These are phyloP conservation scores for Eucera pruinosa DNA, from an alignment of 2,888 invertebrate genomes.

Conservation along the genomic window DNA sequence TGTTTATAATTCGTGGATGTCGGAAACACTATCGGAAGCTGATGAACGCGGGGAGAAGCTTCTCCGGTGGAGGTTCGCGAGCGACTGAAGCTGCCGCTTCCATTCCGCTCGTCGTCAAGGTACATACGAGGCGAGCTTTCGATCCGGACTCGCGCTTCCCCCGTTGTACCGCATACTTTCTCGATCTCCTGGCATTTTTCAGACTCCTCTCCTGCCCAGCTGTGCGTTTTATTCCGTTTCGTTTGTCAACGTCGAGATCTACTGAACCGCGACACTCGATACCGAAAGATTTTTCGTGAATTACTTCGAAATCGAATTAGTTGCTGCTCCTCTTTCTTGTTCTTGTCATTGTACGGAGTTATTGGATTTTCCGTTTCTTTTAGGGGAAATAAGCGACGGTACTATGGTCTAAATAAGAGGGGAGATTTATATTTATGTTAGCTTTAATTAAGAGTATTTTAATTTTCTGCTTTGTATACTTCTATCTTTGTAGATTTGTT, in stretches of 20 bases:
- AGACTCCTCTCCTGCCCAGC: slow-evolving; percentile 30
- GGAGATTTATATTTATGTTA: too few species aligned
- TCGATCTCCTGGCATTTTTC: slow-evolving; percentile 65
- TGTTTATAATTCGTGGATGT: not conserved
- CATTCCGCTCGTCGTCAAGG: slow-evolving; percentile 66
- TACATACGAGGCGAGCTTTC: slow-evolving; percentile 67
- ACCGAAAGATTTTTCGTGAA: slow-evolving; percentile 10
- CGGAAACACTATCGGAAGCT: too few species aligned
- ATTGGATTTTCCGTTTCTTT: not conserved
- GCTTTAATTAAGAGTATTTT: too few species aligned
- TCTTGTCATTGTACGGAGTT: not conserved
- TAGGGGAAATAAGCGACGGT: too few species aligned
- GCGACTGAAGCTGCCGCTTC: slow-evolving; percentile 76
- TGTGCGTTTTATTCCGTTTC: slow-evolving; percentile 36
- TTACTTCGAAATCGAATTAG: slow-evolving; percentile 14
- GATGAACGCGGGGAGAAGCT: slow-evolving; percentile 69
- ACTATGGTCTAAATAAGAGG: too few species aligned
- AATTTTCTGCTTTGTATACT: too few species aligned
- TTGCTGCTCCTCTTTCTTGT: too few species aligned
- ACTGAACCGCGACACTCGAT: slow-evolving; percentile 30
- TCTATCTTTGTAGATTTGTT: too few species aligned
- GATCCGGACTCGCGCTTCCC: slow-evolving; percentile 65
- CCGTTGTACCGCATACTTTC: slow-evolving; percentile 60
- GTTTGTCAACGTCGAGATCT: slow-evolving; percentile 36
- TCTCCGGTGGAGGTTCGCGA: slow-evolving; percentile 76